A percentile compares a stretch with the other conserved stretches of the same genome.
These are phyloP conservation scores for Osmerus mordax DNA, from an alignment of 2,113 vertebrate species.

Conservation along the genomic window DNA sequence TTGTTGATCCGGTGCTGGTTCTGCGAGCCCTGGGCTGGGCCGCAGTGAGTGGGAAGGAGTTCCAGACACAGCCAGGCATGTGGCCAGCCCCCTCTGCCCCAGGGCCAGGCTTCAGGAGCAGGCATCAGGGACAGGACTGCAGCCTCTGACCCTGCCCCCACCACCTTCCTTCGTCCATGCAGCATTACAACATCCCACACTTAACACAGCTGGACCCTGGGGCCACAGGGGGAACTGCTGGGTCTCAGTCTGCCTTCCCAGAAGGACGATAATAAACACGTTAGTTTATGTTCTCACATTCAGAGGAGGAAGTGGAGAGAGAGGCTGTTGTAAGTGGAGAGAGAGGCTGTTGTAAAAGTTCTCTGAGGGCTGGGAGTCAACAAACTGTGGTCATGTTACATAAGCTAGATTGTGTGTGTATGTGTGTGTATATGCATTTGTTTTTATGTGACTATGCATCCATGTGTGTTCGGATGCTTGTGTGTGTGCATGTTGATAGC, in stretches of 20 bases:
- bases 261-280: constrained; percentile 43
- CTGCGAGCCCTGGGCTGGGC: constrained; percentile 19
- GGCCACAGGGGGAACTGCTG: neutral
- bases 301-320: constrained; percentile 3
- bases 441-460: constrained; percentile 5
- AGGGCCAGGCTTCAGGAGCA: constrained; percentile 4
- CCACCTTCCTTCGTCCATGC: constrained; percentile 19
- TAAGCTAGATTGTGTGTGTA: neutral
- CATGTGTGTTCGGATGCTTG: constrained; percentile 8
- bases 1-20: constrained; percentile 37
- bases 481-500: constrained; percentile 13
- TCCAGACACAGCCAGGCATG: neutral
- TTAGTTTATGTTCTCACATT: constrained; percentile 61
- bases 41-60: constrained; percentile 25
- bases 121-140: constrained; percentile 38
- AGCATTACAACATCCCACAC: constrained; percentile 47
- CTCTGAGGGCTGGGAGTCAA: constrained; percentile 40
- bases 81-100: constrained; percentile 28
- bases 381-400: constrained; percentile 34
- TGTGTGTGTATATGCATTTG: constrained; percentile 6
- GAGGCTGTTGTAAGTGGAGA: constrained; percentile 27
- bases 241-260: constrained; percentile 33
- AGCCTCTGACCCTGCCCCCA: constrained; percentile 45
- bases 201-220: constrained; percentile 5
- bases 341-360: constrained; percentile 45